phyloP scores from a whole-genome alignment of 2,797 vertebrate species.

The Poecilia picta region DNA sequence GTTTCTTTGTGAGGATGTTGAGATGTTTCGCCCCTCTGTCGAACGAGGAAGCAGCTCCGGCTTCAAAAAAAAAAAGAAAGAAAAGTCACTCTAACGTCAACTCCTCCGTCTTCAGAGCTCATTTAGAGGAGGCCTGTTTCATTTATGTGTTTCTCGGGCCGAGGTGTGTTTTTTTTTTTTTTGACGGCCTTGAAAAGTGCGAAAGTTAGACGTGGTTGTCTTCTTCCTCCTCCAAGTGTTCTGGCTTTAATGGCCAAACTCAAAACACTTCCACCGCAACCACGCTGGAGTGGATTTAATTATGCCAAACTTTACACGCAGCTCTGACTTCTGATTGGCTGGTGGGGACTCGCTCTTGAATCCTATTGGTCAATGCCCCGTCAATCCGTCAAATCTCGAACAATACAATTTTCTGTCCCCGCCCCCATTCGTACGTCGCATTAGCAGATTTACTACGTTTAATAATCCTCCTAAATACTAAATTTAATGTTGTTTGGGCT shows the following conservation, averaged over 20 bases:
- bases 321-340: constrained; percentile 67
- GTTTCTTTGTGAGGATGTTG: constrained; percentile 81
- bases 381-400: constrained; percentile 61
- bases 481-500: background rate
- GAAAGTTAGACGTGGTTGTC: constrained; percentile 13
- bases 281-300: constrained; percentile 78
- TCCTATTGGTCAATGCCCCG: constrained; percentile 56
- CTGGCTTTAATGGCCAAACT: constrained; percentile 43
- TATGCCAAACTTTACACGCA: constrained; percentile 42
- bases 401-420: constrained; percentile 33
- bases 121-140: constrained; percentile 30
- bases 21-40: constrained; percentile 60
- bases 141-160: constrained; percentile 28
- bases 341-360: accelerated
- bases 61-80: no score
- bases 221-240: constrained; percentile 16
- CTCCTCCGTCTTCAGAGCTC: constrained; percentile 40
- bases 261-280: constrained; percentile 65
- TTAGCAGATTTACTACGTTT: background rate
- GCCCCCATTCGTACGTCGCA: constrained; percentile 43
- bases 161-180: constrained; percentile 36
- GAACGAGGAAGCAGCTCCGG: constrained; percentile 70
- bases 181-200: constrained; percentile 36
- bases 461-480: background rate
- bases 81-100: constrained; percentile 48